Percentiles rank a stretch among this genome's conserved stretches.
Conservation (phyloP, 1,140 invertebrate genomes). For the Orius insidiosus region DNA sequence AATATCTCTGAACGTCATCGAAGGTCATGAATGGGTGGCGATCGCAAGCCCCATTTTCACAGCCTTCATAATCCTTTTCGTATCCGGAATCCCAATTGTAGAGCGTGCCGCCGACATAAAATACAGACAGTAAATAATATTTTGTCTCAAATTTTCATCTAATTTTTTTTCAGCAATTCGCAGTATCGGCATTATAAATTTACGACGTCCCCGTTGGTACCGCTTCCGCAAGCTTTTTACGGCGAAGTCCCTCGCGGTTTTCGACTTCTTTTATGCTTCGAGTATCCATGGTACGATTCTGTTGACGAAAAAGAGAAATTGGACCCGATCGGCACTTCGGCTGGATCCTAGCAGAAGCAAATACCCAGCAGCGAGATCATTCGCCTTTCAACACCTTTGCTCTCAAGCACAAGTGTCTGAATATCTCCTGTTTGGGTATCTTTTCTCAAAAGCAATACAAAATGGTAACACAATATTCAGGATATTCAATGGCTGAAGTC, state of each 20-base stretch:
- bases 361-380: constrained; percentile 17
- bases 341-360: constrained; percentile 16
- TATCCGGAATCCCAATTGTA: constrained; percentile 69
- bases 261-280: constrained; percentile 69
- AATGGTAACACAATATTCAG: too few species aligned
- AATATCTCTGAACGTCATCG: constrained; percentile 70
- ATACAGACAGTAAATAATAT: constrained; percentile 57
- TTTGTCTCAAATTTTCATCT: background rate
- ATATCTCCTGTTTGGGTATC: too few species aligned
- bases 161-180: constrained; percentile 40
- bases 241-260: constrained; percentile 61
- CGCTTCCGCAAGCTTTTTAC: constrained; percentile 67
- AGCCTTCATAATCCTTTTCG: constrained; percentile 69
- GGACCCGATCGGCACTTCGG: constrained; percentile 26
- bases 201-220: constrained; percentile 71
- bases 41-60: constrained; percentile 79
- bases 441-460: too few species aligned
- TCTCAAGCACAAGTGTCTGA: constrained; percentile 18
- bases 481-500: too few species aligned
- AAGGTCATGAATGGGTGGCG: constrained; percentile 61
- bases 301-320: constrained; percentile 39
- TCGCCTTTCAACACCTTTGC: constrained; percentile 17
- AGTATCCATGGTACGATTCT: constrained; percentile 70
- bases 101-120: constrained; percentile 74
- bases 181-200: constrained; percentile 73